Conservation (phyloP, 2,113 vertebrate genomes). For the Notothenia coriiceps region DNA sequence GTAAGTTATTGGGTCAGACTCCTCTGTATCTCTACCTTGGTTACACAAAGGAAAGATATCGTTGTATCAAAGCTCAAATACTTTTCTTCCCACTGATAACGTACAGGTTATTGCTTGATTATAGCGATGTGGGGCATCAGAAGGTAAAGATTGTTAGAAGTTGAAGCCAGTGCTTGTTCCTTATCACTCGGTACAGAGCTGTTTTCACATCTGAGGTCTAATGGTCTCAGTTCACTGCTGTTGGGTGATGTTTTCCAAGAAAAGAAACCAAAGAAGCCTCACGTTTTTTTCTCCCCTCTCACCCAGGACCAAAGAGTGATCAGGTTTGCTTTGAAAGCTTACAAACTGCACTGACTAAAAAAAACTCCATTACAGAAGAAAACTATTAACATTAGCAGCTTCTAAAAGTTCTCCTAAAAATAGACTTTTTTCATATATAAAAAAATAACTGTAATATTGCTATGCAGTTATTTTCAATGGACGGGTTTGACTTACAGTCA, state of each 20-base stretch:
- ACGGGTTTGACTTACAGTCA: constrained; percentile 71
- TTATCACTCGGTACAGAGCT: constrained; percentile 40
- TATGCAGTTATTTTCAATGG: constrained; percentile 71
- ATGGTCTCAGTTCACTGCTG: constrained; percentile 60
- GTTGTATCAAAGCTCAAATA: constrained; percentile 54
- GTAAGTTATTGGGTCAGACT: constrained; percentile 38
- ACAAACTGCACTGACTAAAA: constrained; percentile 43
- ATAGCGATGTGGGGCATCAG: constrained; percentile 30
- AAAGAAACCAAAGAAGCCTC: constrained; percentile 23
- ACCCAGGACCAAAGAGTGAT: constrained; percentile 30
- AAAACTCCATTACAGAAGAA: constrained; percentile 57
- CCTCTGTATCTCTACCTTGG: constrained; percentile 41
- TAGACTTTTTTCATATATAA: constrained; percentile 65
- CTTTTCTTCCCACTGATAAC: constrained; percentile 16
- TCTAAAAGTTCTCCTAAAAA: constrained; percentile 79
- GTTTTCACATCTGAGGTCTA: constrained; percentile 54
- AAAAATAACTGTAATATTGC: constrained; percentile 68
- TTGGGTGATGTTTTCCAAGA: constrained; percentile 40
- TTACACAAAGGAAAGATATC: constrained; percentile 49
- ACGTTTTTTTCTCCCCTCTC: constrained; percentile 13
- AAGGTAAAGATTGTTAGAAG: constrained; percentile 45
- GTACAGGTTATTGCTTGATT: constrained; percentile 38
- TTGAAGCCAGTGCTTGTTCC: constrained; percentile 58
- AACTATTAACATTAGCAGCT: constrained; percentile 84
- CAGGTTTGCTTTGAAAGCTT: constrained; percentile 46